A percentile compares a stretch with the other conserved stretches of the same genome.
These are phyloP conservation scores for Carpatolechia fugitivella DNA, from an alignment of 2,888 invertebrate species.

Conservation along the genomic window DNA sequence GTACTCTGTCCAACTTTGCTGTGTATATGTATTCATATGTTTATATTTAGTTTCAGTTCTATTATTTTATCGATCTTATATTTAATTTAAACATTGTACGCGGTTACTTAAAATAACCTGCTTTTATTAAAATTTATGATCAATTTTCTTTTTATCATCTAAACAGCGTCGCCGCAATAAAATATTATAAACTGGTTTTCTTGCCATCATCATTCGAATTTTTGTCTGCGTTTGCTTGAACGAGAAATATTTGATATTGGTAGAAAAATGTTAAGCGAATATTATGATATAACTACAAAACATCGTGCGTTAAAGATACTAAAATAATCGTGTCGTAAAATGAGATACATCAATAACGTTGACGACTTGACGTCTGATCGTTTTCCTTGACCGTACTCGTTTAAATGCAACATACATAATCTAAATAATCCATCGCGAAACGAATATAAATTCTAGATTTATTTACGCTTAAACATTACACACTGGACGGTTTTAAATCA, in stretches of 20 bases:
- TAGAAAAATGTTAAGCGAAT: background rate
- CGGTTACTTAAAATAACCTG: no score
- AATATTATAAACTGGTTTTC: slow-evolving; percentile 14
- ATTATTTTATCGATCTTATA: no score
- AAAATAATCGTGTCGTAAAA: slow-evolving; percentile 4
- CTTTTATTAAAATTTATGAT: slow-evolving; percentile 12
- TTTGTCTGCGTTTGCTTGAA: background rate
- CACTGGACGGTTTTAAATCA: background rate
- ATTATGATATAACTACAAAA: background rate
- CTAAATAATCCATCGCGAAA: background rate
- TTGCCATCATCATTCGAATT: slow-evolving; percentile 1
- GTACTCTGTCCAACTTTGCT: no score
- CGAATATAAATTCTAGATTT: slow-evolving; percentile 1
- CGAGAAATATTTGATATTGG: background rate
- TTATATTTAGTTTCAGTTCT: no score
- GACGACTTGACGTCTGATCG: slow-evolving; percentile 7
- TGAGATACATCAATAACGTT: slow-evolving; percentile 9
- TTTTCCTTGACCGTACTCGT: slow-evolving; percentile 12
- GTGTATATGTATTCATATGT: no score
- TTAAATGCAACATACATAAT: slow-evolving; percentile 7
- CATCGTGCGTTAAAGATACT: background rate
- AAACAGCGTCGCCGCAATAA: slow-evolving; percentile 10
- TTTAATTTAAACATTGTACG: no score
- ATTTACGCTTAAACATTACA: slow-evolving; percentile 3
- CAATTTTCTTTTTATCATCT: slow-evolving; percentile 16